These are phyloP conservation scores for Punctoribates punctum DNA, from an alignment of 2,888 invertebrate species.

Conservation along the genomic window DNA sequence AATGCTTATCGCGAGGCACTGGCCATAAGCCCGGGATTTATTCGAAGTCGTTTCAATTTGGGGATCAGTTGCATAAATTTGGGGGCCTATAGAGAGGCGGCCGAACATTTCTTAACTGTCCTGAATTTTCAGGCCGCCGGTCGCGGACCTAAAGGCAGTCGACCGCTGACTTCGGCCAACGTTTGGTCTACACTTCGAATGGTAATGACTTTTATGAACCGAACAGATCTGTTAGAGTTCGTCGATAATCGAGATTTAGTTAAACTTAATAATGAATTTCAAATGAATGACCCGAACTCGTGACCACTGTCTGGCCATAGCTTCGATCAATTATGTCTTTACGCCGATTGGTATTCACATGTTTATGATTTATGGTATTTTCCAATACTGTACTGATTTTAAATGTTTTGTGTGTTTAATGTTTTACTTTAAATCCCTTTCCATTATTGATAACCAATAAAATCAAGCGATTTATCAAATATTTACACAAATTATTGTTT, in stretches of 20 bases:
- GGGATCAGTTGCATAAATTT: constrained; percentile 97
- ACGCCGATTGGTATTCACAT: background rate
- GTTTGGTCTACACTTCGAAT: constrained; percentile 91
- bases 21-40: constrained; percentile 87
- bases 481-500: no score
- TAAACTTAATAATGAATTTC: constrained; percentile 53
- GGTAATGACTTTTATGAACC: constrained; percentile 72
- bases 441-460: background rate
- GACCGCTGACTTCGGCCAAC: constrained; percentile 71
- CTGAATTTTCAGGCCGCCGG: constrained; percentile 79
- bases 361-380: background rate
- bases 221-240: constrained; percentile 59
- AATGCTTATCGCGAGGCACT: constrained; percentile 90
- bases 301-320: background rate
- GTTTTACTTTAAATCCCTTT: background rate
- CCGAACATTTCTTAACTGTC: constrained; percentile 89
- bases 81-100: constrained; percentile 83
- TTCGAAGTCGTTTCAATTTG: constrained; percentile 93
- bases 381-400: background rate
- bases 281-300: constrained; percentile 46
- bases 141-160: constrained; percentile 58
- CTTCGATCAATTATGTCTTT: constrained; percentile 18
- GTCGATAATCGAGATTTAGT: constrained; percentile 58
- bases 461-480: no score
- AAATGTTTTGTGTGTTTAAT: background rate